Percentiles rank a stretch among this genome's conserved stretches.
phyloP scores from a whole-genome alignment of 2,888 invertebrate genomes.

The Doris montereyensis region DNA sequence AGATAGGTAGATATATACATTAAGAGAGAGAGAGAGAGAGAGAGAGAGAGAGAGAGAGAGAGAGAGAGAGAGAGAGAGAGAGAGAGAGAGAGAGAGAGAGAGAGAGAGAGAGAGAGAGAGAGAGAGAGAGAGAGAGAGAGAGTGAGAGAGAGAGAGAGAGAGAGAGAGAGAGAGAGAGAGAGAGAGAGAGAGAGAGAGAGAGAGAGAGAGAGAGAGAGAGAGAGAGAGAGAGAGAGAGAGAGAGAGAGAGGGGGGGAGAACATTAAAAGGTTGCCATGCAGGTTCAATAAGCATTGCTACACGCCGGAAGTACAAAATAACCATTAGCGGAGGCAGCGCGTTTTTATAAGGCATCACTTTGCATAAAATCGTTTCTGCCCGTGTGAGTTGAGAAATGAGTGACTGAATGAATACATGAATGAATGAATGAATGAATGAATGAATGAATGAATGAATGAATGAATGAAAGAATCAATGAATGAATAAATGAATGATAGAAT shows the following conservation, averaged over 20 bases:
- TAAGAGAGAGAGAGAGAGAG: neutral
- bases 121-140: neutral
- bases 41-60: neutral
- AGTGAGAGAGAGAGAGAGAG: neutral
- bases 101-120: neutral
- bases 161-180: conserved; percentile 25
- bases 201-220: neutral
- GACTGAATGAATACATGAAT: no score
- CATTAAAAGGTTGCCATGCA: neutral
- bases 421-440: no score
- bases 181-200: conserved; percentile 21
- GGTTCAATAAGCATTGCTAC: no score
- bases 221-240: neutral
- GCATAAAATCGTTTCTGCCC: no score
- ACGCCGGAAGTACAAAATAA: no score
- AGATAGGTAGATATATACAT: no score
- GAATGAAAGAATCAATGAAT: no score
- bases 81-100: conserved; percentile 6
- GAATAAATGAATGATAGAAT: no score
- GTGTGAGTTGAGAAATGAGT: no score
- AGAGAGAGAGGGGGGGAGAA: conserved; percentile 12
- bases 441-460: no score
- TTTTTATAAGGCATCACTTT: no score
- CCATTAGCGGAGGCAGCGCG: no score
- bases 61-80: conserved; percentile 8